Evolutionary conservation across 2,797 vertebrate genomes (phyloP), one percentile per base, ranked within the genome.

Genomic region (Meriones psammophilus): DNA sequence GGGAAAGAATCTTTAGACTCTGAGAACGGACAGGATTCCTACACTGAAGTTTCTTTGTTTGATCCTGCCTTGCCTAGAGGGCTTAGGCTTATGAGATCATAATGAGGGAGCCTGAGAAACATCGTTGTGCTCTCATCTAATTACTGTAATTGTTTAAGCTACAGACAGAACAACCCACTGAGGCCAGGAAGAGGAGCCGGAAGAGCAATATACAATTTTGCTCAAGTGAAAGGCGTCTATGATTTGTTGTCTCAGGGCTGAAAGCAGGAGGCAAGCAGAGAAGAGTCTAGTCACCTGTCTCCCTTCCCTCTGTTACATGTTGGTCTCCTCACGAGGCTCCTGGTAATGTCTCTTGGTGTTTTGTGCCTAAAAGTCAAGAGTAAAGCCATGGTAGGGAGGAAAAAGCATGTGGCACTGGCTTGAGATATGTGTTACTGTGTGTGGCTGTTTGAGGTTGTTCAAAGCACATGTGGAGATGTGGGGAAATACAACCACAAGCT

Each of bases 131-230:
- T 83, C 62, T 54, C 26, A 84, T 54, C 1, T 93, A 80, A 93
- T 92, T 87, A 20, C 76, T 39, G 6, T 85, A 86, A 93, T 88
- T 85, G 78, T 74, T 58, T 95, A 60, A 69, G 10, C 69, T 85
- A 84, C 87, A 77, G 66, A 66, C 42, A 89, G 83, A 93, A 71
- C 20, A 84, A 88, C 17, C n/a, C 71, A 77, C 28, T 50, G 56
- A 88, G 42, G 33, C 14, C 73, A 46, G 30, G 13, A 17, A 78
- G 69, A 84, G 68, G 46, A 5, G 15, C 2, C 3, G 18, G 1
- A 26, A 62, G 62, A 20, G 26, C 60, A 74, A 71, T 15, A 26
- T 64, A 73, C 69, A 62, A 58, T 86, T 89, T 89, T 28, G 15
- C 8, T 81, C 50, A 39, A 28, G 9, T 5, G 60, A 73, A n/a